Conservation (phyloP, 1,140 invertebrate species). For the Tetramorium parvispinum region DNA sequence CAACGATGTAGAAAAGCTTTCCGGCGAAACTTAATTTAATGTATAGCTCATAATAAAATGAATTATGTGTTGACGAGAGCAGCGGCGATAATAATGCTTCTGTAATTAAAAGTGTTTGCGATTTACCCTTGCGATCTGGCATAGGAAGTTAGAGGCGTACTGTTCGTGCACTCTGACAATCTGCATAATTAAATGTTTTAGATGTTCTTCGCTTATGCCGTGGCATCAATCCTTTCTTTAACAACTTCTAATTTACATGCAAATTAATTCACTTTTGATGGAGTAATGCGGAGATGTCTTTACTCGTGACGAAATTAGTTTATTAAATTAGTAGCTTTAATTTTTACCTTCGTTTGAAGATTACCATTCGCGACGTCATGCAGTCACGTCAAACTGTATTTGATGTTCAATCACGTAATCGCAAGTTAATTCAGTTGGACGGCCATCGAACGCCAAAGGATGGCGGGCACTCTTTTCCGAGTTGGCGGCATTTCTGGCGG, state of each 20-base stretch:
- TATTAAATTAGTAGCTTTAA: slow-evolving; percentile 34
- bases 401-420: slow-evolving; percentile 33
- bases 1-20: slow-evolving; percentile 15
- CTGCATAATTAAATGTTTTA: slow-evolving; percentile 45
- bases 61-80: slow-evolving; percentile 12
- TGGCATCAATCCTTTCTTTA: slow-evolving; percentile 20
- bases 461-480: not conserved
- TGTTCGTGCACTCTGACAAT: slow-evolving; percentile 10
- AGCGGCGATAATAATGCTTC: not conserved
- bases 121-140: not conserved
- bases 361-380: not conserved
- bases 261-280: slow-evolving; percentile 42
- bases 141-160: not conserved
- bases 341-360: not conserved
- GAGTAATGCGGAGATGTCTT: not conserved
- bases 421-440: slow-evolving; percentile 38
- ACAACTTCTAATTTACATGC: slow-evolving; percentile 37
- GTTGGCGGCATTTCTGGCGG: slow-evolving; percentile 8
- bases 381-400: slow-evolving; percentile 2
- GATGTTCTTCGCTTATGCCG: not conserved
- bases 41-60: not conserved
- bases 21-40: not conserved
- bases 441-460: slow-evolving; percentile 10
- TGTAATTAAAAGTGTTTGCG: slow-evolving; percentile 30
- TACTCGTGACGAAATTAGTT: slow-evolving; percentile 12